A percentile compares a stretch with the other conserved stretches of the same genome.
Conservation (phyloP, 2,113 vertebrate species). For the Pantherophis guttatus region DNA sequence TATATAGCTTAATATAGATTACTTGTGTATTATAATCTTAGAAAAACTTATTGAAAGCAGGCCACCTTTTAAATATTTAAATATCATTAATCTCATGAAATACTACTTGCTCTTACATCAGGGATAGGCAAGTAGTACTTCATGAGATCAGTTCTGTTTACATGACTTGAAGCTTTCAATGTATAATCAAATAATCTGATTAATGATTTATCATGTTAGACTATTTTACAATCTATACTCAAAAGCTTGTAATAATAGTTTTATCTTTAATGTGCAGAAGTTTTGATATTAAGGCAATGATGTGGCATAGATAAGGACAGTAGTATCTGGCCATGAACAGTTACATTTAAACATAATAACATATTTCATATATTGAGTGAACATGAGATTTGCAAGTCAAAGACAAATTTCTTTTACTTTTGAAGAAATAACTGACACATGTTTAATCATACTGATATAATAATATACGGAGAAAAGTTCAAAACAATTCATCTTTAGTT, state of each 20-base stretch:
- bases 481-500: background rate
- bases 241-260: background rate
- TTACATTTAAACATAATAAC: background rate
- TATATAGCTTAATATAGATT: background rate
- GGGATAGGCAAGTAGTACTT: background rate
- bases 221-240: background rate
- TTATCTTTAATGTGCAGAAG: background rate
- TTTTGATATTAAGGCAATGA: background rate
- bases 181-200: background rate
- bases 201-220: background rate
- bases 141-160: background rate
- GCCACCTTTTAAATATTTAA: too few relatives aligned
- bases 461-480: background rate
- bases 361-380: background rate
- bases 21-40: background rate
- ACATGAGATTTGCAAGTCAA: background rate
- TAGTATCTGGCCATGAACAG: background rate
- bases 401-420: background rate
- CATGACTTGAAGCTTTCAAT: background rate
- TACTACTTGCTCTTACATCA: background rate
- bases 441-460: background rate
- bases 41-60: too few relatives aligned
- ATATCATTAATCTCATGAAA: too few relatives aligned
- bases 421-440: background rate
- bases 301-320: background rate